Evolutionary conservation across 2,113 vertebrate genomes (phyloP), one percentile per base, ranked within the genome.

Genomic region (Bothrops jararaca): DNA sequence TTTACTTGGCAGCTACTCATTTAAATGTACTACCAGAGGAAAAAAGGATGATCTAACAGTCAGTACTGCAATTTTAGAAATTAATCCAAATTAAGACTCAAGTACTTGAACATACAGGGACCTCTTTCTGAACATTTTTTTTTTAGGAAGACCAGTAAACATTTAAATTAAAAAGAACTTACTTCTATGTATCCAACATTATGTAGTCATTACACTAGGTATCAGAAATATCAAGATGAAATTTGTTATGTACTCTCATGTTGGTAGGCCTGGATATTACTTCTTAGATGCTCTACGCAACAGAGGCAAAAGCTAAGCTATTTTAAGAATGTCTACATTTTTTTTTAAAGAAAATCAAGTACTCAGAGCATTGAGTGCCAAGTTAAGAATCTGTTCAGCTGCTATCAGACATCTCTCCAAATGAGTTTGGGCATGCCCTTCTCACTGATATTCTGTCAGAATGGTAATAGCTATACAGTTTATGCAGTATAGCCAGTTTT

Each of bases 1-100:
- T 8, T 94, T 92, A 86, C 29, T 48, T 57, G 69, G 96, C 94
- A 94, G 95, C 94, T 95, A 90, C 92, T 60, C 58, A 11, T 91
- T 92, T 92, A 94, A 97, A 96, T 89, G 80, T 88, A 93, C n/a
- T 89, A 74, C 39, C 64, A 5, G 94, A 96, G 92, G 92, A 18
- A 0, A 92, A 9, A 86, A 50, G n/a, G 22, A 96, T 94, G 94
- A 96, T 95, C 80, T 29, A 94, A 58, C 34, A 91, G 74, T 8
- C 86, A 95, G 93, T 6, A 91, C 69, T 87, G 90, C 93, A 0
- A 12, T 53, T 92, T 93, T 93, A 56, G 91, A 7, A 42, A 88
- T 94, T 92, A 13, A 64, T 42, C 60, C 45, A 42, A 94, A 93
- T 88, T 64, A 95, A 93, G 53, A 92, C 29, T 92, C 86, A 18